Evolutionary conservation across 2,797 vertebrate species (phyloP).

Genomic region (Babyrousa celebensis): DNA sequence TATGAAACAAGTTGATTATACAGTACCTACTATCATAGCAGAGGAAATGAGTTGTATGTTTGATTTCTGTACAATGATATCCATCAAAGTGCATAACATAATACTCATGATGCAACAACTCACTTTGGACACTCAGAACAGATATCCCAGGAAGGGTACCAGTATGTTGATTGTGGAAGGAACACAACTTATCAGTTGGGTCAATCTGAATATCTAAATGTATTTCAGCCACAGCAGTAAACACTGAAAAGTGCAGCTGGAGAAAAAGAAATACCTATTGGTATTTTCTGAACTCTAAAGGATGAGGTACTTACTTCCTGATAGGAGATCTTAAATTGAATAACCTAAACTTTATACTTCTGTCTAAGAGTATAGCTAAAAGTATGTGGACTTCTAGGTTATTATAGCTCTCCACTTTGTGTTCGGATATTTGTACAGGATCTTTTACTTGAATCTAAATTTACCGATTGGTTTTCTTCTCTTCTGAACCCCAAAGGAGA

Average conservation of each 20-base stretch:
- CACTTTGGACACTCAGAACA: slow-evolving; percentile 98
- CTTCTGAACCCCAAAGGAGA: not conserved
- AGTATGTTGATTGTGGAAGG: slow-evolving; percentile 98
- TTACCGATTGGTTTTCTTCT: slow-evolving; percentile 58
- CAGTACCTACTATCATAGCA: slow-evolving; percentile 96
- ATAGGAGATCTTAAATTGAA: slow-evolving; percentile 66
- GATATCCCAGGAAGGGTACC: slow-evolving; percentile 98
- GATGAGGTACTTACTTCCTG: slow-evolving; percentile 55
- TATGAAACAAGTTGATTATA: slow-evolving; percentile 97
- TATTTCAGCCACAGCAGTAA: slow-evolving; percentile 92
- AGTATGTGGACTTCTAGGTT: slow-evolving; percentile 33
- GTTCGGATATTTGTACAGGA: slow-evolving; percentile 51
- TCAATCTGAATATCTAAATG: slow-evolving; percentile 93
- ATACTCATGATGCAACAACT: slow-evolving; percentile 98
- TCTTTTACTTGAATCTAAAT: slow-evolving; percentile 65
- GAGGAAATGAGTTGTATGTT: slow-evolving; percentile 99
- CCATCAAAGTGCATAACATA: slow-evolving; percentile 99
- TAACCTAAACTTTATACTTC: slow-evolving; percentile 74
- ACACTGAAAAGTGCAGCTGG: not conserved
- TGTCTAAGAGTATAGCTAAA: slow-evolving; percentile 45
- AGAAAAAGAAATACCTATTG: not conserved
- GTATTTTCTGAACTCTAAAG: slow-evolving; percentile 18
- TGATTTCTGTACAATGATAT: slow-evolving; percentile 97
- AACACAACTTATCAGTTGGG: slow-evolving; percentile 96
- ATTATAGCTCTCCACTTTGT: slow-evolving; percentile 29